Percentiles rank a stretch among this genome's conserved stretches.
Evolutionary conservation across 2,797 vertebrate genomes (phyloP).

Genomic region (Microctenopoma stevenorrisi): DNA sequence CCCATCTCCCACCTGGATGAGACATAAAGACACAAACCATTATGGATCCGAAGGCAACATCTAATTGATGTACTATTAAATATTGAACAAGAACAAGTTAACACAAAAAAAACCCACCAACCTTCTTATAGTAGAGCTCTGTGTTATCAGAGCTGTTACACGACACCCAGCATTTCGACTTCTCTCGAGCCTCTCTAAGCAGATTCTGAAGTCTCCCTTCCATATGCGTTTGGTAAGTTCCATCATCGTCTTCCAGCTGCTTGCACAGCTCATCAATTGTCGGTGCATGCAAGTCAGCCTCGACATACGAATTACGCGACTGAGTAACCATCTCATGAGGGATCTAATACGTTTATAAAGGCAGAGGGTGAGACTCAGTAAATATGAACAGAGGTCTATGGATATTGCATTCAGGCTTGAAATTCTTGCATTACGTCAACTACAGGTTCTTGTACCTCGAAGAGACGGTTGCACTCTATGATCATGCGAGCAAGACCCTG

Average conservation of each 20-base stretch:
- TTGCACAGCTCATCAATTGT: conserved; percentile 90
- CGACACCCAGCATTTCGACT: conserved; percentile 94
- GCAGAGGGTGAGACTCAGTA: conserved; percentile 27
- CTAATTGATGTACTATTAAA: not conserved
- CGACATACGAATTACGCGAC: conserved; percentile 92
- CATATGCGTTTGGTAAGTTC: conserved; percentile 87
- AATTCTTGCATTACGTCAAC: conserved; percentile 38
- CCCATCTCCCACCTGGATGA: conserved; percentile 91
- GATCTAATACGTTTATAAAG: conserved; percentile 81
- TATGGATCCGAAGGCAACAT: not conserved
- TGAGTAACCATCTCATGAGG: conserved; percentile 96
- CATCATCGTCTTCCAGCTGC: conserved; percentile 90
- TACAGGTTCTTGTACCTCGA: conserved; percentile 86
- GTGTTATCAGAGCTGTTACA: conserved; percentile 90
- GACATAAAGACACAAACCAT: conserved; percentile 14
- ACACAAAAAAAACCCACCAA: conserved; percentile 50
- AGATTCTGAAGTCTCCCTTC: conserved; percentile 90
- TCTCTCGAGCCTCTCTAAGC: conserved; percentile 93
- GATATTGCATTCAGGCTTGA: conserved; percentile 32
- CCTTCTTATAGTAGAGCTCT: conserved; percentile 96
- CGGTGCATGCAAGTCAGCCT: conserved; percentile 91
- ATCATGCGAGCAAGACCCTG: conserved; percentile 99
- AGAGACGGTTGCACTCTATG: conserved; percentile 93
- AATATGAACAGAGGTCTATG: conserved; percentile 14
- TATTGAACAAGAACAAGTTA: not conserved